A percentile compares a stretch with the other conserved stretches of the same genome.
Evolutionary conservation across 2,888 invertebrate species (phyloP).

Genomic region (Orchesellides sinensis): DNA sequence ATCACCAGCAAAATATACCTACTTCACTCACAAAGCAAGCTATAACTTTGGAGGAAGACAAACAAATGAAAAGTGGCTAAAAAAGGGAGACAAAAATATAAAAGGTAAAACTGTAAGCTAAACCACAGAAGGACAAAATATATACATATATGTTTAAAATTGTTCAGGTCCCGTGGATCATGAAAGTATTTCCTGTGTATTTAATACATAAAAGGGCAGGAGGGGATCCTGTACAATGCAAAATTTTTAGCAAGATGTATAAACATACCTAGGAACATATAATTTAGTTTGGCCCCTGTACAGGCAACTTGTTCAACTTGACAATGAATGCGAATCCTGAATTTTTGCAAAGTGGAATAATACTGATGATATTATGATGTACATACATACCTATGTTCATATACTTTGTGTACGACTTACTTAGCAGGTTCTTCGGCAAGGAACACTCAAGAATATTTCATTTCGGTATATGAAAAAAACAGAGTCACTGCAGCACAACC

Average conservation of each 20-base stretch:
- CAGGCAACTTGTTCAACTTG: constrained; percentile 29
- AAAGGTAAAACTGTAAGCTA: neutral
- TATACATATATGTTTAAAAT: too few relatives aligned
- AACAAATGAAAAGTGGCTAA: neutral
- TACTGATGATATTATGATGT: neutral
- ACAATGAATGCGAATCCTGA: constrained; percentile 24
- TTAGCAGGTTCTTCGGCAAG: too few relatives aligned
- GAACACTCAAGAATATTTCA: too few relatives aligned
- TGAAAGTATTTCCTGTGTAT: neutral
- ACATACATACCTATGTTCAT: too few relatives aligned
- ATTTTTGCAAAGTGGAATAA: neutral
- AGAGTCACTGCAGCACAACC: too few relatives aligned
- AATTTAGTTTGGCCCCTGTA: too few relatives aligned
- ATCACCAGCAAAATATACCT: too few relatives aligned
- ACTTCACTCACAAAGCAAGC: neutral
- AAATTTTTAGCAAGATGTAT: neutral
- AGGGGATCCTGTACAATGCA: neutral
- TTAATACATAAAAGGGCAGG: neutral
- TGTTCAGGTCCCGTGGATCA: too few relatives aligned
- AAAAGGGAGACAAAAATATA: constrained; percentile 4
- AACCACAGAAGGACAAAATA: neutral
- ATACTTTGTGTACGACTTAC: too few relatives aligned
- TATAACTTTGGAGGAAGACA: neutral
- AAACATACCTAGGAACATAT: too few relatives aligned
- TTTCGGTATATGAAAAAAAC: too few relatives aligned